Percentiles rank a stretch among this genome's conserved stretches.
Evolutionary conservation across 2,113 vertebrate species (phyloP).

Genomic region (Meles meles): DNA sequence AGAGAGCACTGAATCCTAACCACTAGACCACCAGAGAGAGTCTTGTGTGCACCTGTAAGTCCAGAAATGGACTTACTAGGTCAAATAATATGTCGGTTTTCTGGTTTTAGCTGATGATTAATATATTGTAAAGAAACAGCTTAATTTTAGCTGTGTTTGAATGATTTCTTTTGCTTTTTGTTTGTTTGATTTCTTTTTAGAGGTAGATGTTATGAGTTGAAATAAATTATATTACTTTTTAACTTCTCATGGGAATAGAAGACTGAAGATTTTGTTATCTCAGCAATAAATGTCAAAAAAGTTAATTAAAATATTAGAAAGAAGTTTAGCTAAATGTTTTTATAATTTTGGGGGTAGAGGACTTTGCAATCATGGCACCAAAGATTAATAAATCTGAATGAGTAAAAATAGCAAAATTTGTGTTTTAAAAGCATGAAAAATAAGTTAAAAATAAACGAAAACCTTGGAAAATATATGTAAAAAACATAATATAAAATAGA

Average conservation of each 20-base stretch:
- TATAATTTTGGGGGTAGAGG: neutral
- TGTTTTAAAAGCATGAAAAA: neutral
- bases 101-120: neutral
- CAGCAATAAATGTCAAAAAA: neutral
- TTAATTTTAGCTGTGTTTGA: neutral
- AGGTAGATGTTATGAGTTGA: neutral
- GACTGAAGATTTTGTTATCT: neutral
- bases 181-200: neutral
- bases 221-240: neutral
- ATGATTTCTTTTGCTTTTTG: neutral
- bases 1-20: no score
- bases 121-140: neutral
- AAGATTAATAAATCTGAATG: neutral
- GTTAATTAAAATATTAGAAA: neutral
- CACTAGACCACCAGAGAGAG: no score
- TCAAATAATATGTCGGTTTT: neutral
- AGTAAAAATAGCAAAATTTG: neutral
- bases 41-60: neutral
- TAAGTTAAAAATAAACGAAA: neutral
- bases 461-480: neutral
- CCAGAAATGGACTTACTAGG: neutral
- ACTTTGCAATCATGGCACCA: neutral
- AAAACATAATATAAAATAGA: neutral
- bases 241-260: neutral
- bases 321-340: neutral